A percentile compares a stretch with the other conserved stretches of the same genome.
These are phyloP conservation scores for Crossocerus cetratus DNA, from an alignment of 2,888 invertebrate species.

Conservation along the genomic window DNA sequence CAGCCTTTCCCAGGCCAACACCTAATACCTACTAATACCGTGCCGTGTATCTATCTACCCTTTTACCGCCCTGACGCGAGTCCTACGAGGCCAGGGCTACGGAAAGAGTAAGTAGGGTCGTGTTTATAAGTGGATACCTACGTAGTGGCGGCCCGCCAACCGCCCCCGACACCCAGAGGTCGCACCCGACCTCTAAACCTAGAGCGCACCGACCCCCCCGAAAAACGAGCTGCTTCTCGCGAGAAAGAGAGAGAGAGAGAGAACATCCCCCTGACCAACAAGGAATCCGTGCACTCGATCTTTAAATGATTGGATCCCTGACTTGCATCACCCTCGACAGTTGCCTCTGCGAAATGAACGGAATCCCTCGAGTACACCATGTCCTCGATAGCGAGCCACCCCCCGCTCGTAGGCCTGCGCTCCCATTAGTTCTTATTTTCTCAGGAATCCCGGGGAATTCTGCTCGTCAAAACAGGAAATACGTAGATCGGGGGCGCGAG, in stretches of 20 bases:
- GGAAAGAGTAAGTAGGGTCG: conserved; percentile 70
- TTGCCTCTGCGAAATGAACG: too few species aligned
- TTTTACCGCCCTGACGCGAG: conserved; percentile 74
- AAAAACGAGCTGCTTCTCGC: conserved; percentile 17
- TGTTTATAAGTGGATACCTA: conserved; percentile 65
- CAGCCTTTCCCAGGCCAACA: conserved; percentile 76
- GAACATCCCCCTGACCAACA: neutral
- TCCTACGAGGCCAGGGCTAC: conserved; percentile 70
- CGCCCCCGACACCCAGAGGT: conserved; percentile 54
- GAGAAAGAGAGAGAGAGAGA: neutral
- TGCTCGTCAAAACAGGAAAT: neutral
- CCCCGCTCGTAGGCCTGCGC: too few species aligned
- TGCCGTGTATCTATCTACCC: conserved; percentile 76
- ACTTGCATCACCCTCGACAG: too few species aligned
- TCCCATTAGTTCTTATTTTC: neutral
- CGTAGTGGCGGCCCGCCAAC: conserved; percentile 60
- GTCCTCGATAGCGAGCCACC: too few species aligned
- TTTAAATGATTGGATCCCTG: too few species aligned
- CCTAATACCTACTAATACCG: conserved; percentile 77
- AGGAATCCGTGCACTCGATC: too few species aligned
- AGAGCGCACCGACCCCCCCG: conserved; percentile 10
- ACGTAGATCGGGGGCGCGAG: neutral
- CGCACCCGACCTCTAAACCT: conserved; percentile 38
- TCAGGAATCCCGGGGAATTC: neutral
- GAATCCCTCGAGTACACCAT: too few species aligned